Evolutionary conservation across 1,140 invertebrate species (phyloP).

Genomic region (Plodia interpunctella): DNA sequence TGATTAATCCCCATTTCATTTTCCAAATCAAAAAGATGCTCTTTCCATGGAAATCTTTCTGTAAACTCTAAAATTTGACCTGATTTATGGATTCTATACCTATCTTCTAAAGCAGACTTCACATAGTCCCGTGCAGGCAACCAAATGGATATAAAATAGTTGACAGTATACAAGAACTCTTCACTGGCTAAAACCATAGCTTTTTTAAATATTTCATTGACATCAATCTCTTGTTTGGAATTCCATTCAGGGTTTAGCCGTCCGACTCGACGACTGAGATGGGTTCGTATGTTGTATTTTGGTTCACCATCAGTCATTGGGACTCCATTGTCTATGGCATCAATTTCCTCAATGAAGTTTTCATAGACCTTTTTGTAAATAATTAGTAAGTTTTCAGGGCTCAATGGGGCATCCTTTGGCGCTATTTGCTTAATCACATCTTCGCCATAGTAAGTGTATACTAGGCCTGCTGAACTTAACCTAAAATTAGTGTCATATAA

Average conservation of each 20-base stretch:
- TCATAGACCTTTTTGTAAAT: conserved; percentile 94
- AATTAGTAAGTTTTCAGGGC: conserved; percentile 73
- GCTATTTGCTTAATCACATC: conserved; percentile 81
- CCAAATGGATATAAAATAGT: conserved; percentile 86
- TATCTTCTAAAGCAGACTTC: conserved; percentile 81
- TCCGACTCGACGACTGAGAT: conserved; percentile 85
- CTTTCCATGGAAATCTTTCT: conserved; percentile 89
- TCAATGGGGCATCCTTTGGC: conserved; percentile 72
- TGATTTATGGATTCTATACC: conserved; percentile 80
- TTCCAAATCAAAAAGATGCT: conserved; percentile 91
- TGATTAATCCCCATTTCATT: conserved; percentile 82
- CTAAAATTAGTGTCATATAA: conserved; percentile 69
- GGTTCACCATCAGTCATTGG: conserved; percentile 86
- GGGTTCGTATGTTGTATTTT: conserved; percentile 88
- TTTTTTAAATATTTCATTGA: conserved; percentile 81
- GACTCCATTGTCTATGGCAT: conserved; percentile 98
- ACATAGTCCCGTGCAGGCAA: conserved; percentile 89
- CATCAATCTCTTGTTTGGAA: conserved; percentile 74
- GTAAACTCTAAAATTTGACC: conserved; percentile 89
- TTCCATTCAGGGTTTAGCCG: conserved; percentile 95
- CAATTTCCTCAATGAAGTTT: conserved; percentile 94
- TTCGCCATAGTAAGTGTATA: conserved; percentile 95
- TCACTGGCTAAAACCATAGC: conserved; percentile 88
- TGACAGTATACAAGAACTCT: conserved; percentile 88
- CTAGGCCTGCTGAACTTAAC: conserved; percentile 95